Evolutionary conservation across 2,888 invertebrate species (phyloP).

Genomic region (Pachymerium ferrugineum): DNA sequence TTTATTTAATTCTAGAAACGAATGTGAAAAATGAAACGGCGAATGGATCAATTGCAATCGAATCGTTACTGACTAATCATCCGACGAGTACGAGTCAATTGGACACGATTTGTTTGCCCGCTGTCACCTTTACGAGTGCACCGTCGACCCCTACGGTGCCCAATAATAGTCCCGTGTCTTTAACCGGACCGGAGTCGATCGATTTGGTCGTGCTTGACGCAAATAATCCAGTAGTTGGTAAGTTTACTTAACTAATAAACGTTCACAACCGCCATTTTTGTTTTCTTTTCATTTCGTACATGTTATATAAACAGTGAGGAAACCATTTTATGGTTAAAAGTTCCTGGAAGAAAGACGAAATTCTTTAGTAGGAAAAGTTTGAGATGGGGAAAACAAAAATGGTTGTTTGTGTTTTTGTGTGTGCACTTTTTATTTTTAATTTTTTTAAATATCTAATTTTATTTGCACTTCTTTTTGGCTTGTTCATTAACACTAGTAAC

Average conservation of each 20-base stretch:
- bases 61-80: background rate
- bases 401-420: no score
- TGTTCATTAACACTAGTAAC: constrained; percentile 12
- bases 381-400: no score
- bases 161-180: constrained; percentile 36
- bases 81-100: background rate
- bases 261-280: background rate
- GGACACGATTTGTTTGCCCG: constrained; percentile 37
- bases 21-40: constrained; percentile 80
- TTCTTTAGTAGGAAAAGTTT: no score
- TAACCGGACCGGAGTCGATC: constrained; percentile 31
- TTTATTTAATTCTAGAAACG: constrained; percentile 66
- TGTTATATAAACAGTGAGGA: no score
- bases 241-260: background rate
- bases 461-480: background rate
- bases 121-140: constrained; percentile 11
- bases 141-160: constrained; percentile 43
- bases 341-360: no score
- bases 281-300: background rate
- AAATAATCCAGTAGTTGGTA: constrained; percentile 29
- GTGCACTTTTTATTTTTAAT: background rate
- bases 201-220: background rate
- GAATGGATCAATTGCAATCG: constrained; percentile 49
- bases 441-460: background rate
- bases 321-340: no score